Percentiles rank a stretch among this genome's conserved stretches.
phyloP scores from a whole-genome alignment of 1,140 invertebrate species.

The Homalodisca vitripennis region DNA sequence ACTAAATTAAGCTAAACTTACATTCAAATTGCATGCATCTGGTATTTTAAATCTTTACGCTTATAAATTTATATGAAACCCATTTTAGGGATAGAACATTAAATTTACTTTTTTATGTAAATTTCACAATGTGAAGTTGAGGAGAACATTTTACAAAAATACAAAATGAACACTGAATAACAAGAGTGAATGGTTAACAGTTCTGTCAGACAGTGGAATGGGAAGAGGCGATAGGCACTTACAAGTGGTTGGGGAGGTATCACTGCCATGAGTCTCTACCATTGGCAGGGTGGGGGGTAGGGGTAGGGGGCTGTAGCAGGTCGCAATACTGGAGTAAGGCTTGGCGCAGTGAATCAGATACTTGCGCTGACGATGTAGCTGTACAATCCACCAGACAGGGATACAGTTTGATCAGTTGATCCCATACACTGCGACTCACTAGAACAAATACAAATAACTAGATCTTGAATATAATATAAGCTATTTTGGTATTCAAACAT shows the following conservation, averaged over 20 bases:
- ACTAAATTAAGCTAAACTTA: no score
- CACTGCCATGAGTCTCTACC: no score
- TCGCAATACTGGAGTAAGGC: constrained; percentile 87
- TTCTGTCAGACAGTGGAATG: neutral
- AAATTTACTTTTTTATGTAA: no score
- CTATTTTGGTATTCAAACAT: constrained; percentile 28
- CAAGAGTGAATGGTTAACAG: neutral
- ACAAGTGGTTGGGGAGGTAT: neutral
- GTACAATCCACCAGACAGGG: constrained; percentile 89
- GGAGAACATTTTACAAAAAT: neutral
- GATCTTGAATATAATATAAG: no score
- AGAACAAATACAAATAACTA: constrained; percentile 40
- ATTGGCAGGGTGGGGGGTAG: neutral
- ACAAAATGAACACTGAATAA: neutral
- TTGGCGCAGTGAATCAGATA: constrained; percentile 78
- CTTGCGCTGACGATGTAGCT: constrained; percentile 69
- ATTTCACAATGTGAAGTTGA: neutral
- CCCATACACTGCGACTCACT: constrained; percentile 89
- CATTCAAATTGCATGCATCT: no score
- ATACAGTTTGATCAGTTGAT: constrained; percentile 88
- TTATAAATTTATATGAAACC: no score
- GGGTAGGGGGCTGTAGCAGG: constrained; percentile 68
- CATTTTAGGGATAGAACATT: no score
- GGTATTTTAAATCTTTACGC: no score
- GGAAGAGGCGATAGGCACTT: neutral